A percentile compares a stretch with the other conserved stretches of the same genome.
Conservation (phyloP, 2,888 invertebrate genomes). For the Cryptocephalus primarius region DNA sequence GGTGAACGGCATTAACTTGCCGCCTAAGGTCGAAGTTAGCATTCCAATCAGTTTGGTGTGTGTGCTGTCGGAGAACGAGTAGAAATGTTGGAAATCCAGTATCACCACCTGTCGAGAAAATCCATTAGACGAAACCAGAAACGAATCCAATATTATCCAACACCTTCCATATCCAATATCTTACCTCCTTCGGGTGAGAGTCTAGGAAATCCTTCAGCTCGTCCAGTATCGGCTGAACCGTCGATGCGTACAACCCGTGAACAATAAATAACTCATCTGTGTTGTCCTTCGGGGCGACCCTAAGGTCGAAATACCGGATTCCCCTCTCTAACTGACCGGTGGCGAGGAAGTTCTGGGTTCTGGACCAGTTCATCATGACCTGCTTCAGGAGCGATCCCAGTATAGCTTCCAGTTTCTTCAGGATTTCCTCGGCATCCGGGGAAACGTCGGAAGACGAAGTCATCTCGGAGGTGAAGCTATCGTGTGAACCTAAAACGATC, state of each 20-base stretch:
- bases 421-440: slow-evolving; percentile 59
- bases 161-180: slow-evolving; percentile 1
- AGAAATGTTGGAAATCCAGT: slow-evolving; percentile 79
- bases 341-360: slow-evolving; percentile 58
- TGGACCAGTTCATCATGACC: slow-evolving; percentile 54
- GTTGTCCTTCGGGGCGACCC: slow-evolving; percentile 53
- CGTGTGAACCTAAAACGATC: slow-evolving; percentile 62
- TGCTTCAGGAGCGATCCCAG: slow-evolving; percentile 50
- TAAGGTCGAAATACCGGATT: slow-evolving; percentile 74
- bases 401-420: slow-evolving; percentile 52
- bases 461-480: slow-evolving; percentile 72
- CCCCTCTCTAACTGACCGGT: slow-evolving; percentile 64
- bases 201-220: slow-evolving; percentile 59
- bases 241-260: slow-evolving; percentile 69
- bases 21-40: slow-evolving; percentile 47
- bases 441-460: slow-evolving; percentile 54
- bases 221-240: slow-evolving; percentile 50
- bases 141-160: slow-evolving; percentile 1
- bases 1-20: slow-evolving; percentile 50
- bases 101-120: slow-evolving; percentile 49
- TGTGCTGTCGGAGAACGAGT: slow-evolving; percentile 51
- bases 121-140: slow-evolving; percentile 1
- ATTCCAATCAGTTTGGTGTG: slow-evolving; percentile 53
- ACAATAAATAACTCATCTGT: slow-evolving; percentile 56
- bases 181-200: slow-evolving; percentile 57